Percentiles rank a stretch among this genome's conserved stretches.
phyloP scores from a whole-genome alignment of 1,140 invertebrate genomes.

The Zaprionus taronus region DNA sequence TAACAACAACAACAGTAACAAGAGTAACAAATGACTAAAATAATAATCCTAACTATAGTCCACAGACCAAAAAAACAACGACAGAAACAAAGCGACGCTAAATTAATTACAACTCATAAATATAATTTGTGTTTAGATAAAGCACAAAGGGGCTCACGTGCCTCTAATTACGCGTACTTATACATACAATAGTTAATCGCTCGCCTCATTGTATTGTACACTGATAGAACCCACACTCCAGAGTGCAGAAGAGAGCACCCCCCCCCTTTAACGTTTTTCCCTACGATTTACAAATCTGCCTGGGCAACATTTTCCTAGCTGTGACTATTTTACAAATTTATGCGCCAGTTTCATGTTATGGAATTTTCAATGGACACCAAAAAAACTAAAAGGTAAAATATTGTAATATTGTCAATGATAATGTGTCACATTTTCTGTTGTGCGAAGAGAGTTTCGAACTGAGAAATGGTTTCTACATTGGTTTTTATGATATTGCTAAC shows the following conservation, averaged over 20 bases:
- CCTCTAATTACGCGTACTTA: conserved; percentile 61
- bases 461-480: background rate
- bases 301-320: conserved; percentile 71
- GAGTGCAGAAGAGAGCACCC: background rate
- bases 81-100: conserved; percentile 21
- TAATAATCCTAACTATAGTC: conserved; percentile 32
- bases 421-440: background rate
- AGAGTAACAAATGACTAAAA: background rate
- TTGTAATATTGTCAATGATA: background rate
- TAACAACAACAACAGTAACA: conserved; percentile 14
- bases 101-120: conserved; percentile 69
- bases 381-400: conserved; percentile 80
- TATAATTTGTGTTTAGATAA: conserved; percentile 55
- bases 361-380: conserved; percentile 84
- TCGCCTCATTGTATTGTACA: background rate
- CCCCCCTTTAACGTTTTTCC: background rate
- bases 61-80: conserved; percentile 20
- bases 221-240: background rate
- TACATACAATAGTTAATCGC: conserved; percentile 35
- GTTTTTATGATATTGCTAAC: conserved; percentile 11
- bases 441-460: background rate
- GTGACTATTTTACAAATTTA: conserved; percentile 80
- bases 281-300: conserved; percentile 61
- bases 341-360: conserved; percentile 83
- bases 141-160: conserved; percentile 55